Evolutionary conservation across 2,888 invertebrate species (phyloP).

Genomic region (Conomelus anceps): DNA sequence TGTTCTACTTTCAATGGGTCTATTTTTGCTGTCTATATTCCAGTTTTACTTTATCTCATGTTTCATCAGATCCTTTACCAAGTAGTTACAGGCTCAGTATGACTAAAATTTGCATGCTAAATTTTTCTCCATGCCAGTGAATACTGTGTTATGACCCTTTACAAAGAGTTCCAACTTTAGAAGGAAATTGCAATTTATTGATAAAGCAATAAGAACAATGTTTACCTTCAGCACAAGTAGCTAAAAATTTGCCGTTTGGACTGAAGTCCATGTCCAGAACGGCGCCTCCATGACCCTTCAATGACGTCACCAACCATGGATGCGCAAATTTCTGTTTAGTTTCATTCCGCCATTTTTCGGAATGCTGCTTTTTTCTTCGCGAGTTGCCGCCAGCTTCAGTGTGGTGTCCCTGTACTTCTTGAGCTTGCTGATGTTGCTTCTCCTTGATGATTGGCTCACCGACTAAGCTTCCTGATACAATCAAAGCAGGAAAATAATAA

Average conservation of each 20-base stretch:
- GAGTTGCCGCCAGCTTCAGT: background rate
- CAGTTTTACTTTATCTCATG: too few species aligned
- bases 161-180: too few species aligned
- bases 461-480: background rate
- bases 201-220: background rate
- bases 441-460: background rate
- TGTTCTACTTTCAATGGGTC: too few species aligned
- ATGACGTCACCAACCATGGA: slow-evolving; percentile 69
- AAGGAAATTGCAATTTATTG: too few species aligned
- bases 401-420: background rate
- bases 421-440: background rate
- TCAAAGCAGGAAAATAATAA: background rate
- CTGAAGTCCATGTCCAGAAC: slow-evolving; percentile 75
- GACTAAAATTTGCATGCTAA: too few species aligned
- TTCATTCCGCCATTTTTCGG: slow-evolving; percentile 35
- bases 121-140: too few species aligned
- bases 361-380: slow-evolving; percentile 44
- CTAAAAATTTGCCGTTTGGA: slow-evolving; percentile 77
- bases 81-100: too few species aligned
- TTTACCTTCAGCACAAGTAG: slow-evolving; percentile 78
- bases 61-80: too few species aligned
- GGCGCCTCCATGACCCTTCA: slow-evolving; percentile 74
- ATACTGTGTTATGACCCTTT: too few species aligned
- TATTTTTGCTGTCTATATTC: too few species aligned
- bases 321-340: slow-evolving; percentile 54